Conservation (phyloP, 2,113 vertebrate genomes). For the Apistogramma diplotaenia region DNA sequence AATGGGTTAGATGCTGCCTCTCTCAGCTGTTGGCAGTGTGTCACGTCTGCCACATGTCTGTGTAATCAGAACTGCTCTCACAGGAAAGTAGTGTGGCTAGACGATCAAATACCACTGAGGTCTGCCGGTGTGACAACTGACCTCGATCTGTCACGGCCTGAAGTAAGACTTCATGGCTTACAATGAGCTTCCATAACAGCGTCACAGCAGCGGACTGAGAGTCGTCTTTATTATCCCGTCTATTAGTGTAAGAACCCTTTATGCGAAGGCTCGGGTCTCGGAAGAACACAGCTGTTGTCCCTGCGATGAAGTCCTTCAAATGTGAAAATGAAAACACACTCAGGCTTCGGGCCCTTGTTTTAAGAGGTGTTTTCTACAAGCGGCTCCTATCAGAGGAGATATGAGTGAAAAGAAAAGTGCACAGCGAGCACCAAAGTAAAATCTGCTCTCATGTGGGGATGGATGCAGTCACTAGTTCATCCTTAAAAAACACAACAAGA, state of each 20-base stretch:
- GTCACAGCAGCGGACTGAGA: neutral
- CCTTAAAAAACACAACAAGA: no score
- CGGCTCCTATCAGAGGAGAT: neutral
- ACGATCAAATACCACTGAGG: constrained; percentile 21
- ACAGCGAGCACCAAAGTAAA: neutral
- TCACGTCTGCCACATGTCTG: constrained; percentile 27
- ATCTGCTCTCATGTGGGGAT: neutral
- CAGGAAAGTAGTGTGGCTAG: constrained; percentile 44
- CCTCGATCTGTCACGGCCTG: neutral
- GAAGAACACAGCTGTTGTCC: neutral
- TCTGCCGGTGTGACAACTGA: constrained; percentile 27
- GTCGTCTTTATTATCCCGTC: neutral
- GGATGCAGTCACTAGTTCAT: no score
- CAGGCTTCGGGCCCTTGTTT: neutral
- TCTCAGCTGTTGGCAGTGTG: constrained; percentile 23
- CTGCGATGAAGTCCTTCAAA: neutral
- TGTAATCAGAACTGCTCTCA: constrained; percentile 47
- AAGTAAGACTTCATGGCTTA: neutral
- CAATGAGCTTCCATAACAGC: neutral
- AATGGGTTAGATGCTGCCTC: neutral
- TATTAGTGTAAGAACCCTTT: neutral
- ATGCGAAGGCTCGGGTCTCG: neutral
- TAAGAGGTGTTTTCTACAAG: neutral
- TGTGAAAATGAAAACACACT: neutral
- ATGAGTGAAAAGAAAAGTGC: neutral